Evolutionary conservation across 2,113 vertebrate genomes (phyloP).

Genomic region (Numida meleagris): DNA sequence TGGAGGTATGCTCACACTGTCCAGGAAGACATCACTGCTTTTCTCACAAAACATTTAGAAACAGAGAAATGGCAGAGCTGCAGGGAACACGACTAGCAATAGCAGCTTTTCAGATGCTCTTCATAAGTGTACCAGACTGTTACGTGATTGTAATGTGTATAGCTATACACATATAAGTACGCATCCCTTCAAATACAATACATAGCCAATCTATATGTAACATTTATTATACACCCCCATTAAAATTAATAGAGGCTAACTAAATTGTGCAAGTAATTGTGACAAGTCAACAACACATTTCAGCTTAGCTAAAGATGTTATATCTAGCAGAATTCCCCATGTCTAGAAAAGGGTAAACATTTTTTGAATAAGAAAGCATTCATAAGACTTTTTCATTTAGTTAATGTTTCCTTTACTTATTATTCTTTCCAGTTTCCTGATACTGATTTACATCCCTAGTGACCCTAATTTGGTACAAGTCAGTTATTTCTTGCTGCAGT

Average conservation of each 20-base stretch:
- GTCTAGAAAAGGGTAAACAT: neutral
- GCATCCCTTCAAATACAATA: neutral
- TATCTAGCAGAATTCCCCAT: neutral
- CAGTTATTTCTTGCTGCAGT: neutral
- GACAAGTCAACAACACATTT: neutral
- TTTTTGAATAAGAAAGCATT: neutral
- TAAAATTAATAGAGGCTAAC: neutral
- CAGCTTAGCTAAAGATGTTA: neutral
- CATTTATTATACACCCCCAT: neutral
- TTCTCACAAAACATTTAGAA: neutral
- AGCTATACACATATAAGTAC: neutral
- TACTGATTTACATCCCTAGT: slow-evolving; percentile 29
- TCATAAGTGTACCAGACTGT: neutral
- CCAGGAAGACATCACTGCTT: neutral
- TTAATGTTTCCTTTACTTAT: neutral
- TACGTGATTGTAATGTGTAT: neutral
- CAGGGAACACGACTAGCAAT: neutral
- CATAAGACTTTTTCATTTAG: neutral
- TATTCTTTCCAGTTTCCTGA: slow-evolving; percentile 23
- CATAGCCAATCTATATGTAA: neutral
- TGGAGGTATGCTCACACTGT: neutral
- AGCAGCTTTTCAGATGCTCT: neutral
- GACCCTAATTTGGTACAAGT: neutral
- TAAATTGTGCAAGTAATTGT: neutral
- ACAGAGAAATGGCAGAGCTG: neutral